phyloP scores from a whole-genome alignment of 2,113 vertebrate genomes.

The Tragelaphus strepsiceros region DNA sequence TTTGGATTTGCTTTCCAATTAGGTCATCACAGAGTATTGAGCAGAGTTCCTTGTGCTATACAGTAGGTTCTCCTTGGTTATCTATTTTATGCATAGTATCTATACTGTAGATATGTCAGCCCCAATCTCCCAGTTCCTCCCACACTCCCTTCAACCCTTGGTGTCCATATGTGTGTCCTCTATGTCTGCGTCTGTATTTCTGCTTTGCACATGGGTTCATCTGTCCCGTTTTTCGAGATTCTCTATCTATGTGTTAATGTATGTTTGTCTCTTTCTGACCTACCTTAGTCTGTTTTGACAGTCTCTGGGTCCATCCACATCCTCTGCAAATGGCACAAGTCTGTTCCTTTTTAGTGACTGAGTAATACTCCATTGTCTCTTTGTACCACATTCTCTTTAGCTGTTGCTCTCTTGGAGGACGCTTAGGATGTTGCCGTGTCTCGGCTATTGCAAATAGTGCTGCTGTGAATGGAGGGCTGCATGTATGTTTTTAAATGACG shows the following conservation, averaged over 20 bases:
- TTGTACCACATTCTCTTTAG: fast-evolving
- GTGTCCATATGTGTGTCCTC: fast-evolving
- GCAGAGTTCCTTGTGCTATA: not conserved
- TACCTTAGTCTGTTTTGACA: not conserved
- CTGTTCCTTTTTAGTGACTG: not conserved
- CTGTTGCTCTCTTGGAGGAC: fast-evolving
- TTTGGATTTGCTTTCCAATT: not conserved
- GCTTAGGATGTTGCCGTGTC: fast-evolving
- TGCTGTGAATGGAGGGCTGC: not conserved
- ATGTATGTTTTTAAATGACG: fast-evolving
- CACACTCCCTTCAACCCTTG: not conserved
- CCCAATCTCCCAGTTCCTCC: not conserved
- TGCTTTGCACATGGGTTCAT: not conserved
- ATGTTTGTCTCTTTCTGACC: not conserved
- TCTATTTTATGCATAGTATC: not conserved
- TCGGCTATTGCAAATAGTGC: not conserved
- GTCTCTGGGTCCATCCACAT: not conserved
- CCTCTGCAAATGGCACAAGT: fast-evolving
- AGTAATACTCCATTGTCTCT: not conserved
- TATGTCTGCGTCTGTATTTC: not conserved
- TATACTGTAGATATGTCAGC: not conserved
- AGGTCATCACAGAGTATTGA: not conserved
- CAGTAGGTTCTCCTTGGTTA: not conserved
- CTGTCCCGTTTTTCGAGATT: not conserved
- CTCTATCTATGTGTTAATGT: not conserved